Conservation (phyloP, 1,140 invertebrate species). For the Cephus cinctus region DNA sequence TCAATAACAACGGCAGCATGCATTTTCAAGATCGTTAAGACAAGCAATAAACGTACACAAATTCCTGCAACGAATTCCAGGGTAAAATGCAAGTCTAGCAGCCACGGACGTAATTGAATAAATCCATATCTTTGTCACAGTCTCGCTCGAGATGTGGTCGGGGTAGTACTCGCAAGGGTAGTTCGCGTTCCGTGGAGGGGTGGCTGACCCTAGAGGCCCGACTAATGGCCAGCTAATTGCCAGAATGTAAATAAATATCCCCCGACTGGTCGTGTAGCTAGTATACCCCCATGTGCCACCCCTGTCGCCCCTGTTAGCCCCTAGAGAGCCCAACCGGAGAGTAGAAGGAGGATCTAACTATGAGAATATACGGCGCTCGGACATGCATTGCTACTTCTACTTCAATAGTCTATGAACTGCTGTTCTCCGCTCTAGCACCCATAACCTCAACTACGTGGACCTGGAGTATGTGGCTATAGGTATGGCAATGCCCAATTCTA, state of each 20-base stretch:
- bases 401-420: no score
- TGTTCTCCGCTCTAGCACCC: no score
- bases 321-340: no score
- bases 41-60: no score
- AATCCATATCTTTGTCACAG: conserved; percentile 21
- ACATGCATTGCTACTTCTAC: conserved; percentile 51
- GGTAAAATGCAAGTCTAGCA: no score
- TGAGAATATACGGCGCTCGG: conserved; percentile 51
- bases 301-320: conserved; percentile 20
- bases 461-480: no score
- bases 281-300: conserved; percentile 14
- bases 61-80: no score
- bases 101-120: conserved; percentile 22
- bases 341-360: conserved; percentile 38
- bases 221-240: conserved; percentile 53
- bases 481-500: no score
- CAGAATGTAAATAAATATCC: conserved; percentile 56
- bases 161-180: conserved; percentile 21
- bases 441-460: no score
- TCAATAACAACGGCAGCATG: no score
- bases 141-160: conserved; percentile 24
- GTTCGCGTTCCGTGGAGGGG: conserved; percentile 12
- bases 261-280: conserved; percentile 38
- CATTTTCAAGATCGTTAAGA: no score
- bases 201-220: conserved; percentile 32